Base-by-base conservation (phyloP, 2,888 invertebrate genomes). In the Elmis aenea region DNA sequence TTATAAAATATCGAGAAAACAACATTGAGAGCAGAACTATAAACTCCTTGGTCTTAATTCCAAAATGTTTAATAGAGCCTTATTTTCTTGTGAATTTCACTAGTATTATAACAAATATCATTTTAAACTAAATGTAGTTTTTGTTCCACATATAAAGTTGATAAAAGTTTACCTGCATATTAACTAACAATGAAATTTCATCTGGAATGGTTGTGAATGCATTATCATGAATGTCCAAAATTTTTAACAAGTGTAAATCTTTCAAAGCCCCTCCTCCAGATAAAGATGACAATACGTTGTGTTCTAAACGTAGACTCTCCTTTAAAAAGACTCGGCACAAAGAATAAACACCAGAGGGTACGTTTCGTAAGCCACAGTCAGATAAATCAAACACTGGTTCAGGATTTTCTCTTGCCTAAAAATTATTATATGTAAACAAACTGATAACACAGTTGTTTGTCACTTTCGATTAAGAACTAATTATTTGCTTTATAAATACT, bases 261-360 rank as follows among this genome's bases (percentile, higher is more conserved):
- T 74, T 73, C 55, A 89, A 66, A 54, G 74, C 73, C 35, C 88
- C 88, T 46, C 85, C 86, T 54, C 79, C 79, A 43, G 75, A 74
- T 24, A 89, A 69, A 26, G 81, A 75, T 30, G 75, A 73, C 50
- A 91, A 68, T 51, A 74, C 75, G 64, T 90, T 91, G 52, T 75
- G 72, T 57, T 84, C 75, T 50, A 83, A 67, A 61, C 73, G 73
- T 47, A 87, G 64, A 41, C 70, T 68, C 58, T 84, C 80, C 68
- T 90, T 91, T 48, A 87, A 76, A 59, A 86, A 82, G 24, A 90
- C 87, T 67, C 83, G 82, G 64, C 89, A 88, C 38, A 87, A 68
- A 14, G 85, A 80, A 67, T 79, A 90, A 34, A 87, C 81, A 42
- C 87, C 86, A 40, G 80, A 71, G 21, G 90, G 89, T 33, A 90